phyloP scores from a whole-genome alignment of 2,888 invertebrate species.

The Panzeria rudis region DNA sequence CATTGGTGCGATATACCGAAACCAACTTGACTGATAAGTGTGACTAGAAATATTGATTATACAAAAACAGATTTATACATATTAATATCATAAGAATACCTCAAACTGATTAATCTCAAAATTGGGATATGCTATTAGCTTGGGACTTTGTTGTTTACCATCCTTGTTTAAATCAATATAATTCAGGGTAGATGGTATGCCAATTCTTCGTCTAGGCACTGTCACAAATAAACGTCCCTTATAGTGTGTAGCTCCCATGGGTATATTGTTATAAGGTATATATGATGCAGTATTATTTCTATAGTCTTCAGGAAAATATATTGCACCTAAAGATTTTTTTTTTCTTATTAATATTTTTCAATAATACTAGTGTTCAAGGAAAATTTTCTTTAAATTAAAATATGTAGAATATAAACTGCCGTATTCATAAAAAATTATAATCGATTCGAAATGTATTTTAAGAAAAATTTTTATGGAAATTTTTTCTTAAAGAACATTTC shows the following conservation, averaged over 20 bases:
- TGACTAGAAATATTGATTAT: conserved; percentile 49
- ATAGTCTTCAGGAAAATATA: conserved; percentile 70
- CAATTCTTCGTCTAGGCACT: conserved; percentile 88
- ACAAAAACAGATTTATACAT: background rate
- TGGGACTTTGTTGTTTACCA: conserved; percentile 77
- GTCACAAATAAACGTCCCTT: conserved; percentile 88
- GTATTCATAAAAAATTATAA: too few species aligned
- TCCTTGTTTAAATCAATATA: conserved; percentile 81
- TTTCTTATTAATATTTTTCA: too few species aligned
- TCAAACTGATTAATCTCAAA: conserved; percentile 78
- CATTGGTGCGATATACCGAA: conserved; percentile 89
- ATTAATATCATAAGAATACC: conserved; percentile 14
- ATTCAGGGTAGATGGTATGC: conserved; percentile 87
- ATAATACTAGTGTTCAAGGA: too few species aligned
- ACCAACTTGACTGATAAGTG: conserved; percentile 83
- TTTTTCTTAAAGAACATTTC: too few species aligned
- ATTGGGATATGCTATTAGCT: conserved; percentile 81
- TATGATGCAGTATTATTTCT: conserved; percentile 73
- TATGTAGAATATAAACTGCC: too few species aligned
- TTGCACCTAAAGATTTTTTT: conserved; percentile 38
- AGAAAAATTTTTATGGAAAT: too few species aligned
- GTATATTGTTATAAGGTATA: conserved; percentile 82
- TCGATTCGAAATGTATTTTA: too few species aligned
- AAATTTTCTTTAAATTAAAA: too few species aligned
- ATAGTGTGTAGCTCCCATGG: conserved; percentile 81